These are phyloP conservation scores for Megamerina dolium DNA, from an alignment of 2,888 invertebrate genomes.

Conservation along the genomic window DNA sequence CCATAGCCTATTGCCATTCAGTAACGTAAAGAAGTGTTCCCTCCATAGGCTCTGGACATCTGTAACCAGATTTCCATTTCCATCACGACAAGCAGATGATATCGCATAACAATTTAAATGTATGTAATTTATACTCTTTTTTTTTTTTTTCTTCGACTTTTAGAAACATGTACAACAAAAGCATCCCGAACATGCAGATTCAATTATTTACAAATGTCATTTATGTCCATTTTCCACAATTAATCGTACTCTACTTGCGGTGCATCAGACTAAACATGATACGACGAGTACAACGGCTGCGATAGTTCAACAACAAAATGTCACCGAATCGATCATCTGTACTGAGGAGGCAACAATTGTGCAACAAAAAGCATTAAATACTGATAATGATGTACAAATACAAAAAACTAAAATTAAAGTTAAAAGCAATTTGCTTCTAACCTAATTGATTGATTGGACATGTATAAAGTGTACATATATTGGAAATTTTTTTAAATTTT, in stretches of 20 bases:
- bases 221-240: conserved; percentile 43
- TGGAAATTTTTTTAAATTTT: too few relatives aligned
- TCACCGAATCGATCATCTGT: too few relatives aligned
- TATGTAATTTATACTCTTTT: background rate
- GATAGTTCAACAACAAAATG: too few relatives aligned
- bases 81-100: too few relatives aligned
- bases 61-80: too few relatives aligned
- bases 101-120: background rate
- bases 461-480: too few relatives aligned
- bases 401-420: conserved; percentile 42
- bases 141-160: conserved; percentile 11
- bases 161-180: conserved; percentile 67
- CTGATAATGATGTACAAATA: too few relatives aligned
- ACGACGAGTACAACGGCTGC: too few relatives aligned
- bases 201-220: conserved; percentile 51
- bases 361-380: background rate
- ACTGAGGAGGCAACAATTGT: conserved; percentile 1
- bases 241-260: conserved; percentile 39
- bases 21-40: too few relatives aligned
- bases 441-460: too few relatives aligned
- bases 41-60: too few relatives aligned
- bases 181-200: conserved; percentile 64
- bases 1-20: too few relatives aligned
- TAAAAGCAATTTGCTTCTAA: conserved; percentile 37
- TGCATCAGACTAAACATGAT: conserved; percentile 44